Base-by-base conservation (phyloP, 2,888 invertebrate species). In the Parnassius mnemosyne region DNA sequence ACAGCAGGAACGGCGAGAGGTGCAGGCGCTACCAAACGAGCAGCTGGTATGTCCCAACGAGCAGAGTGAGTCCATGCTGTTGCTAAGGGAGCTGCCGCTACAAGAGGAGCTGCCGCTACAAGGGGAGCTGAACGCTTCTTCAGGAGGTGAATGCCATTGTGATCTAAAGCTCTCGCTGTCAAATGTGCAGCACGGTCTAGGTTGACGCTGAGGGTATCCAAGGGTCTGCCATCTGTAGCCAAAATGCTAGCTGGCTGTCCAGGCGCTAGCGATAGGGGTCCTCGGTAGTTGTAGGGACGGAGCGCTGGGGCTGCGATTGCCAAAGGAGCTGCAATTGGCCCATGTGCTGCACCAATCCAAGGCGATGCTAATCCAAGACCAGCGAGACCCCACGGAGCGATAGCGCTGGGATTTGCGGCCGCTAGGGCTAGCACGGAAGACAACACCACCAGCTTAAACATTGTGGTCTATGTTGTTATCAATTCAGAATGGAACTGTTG, bases 381-480 rank as follows among this genome's bases (percentile, higher is more conserved):
- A 16, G 65, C 67, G 3, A 67, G 69, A 10, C 74, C 75, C 52
- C 69, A 65, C 11, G 70, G 73, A 43, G 69, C 69, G 43, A 84
- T 60, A 42, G 76, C 83, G 60, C 85, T 83, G 54, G 89, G 88
- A 61, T 78, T 84, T 70, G 94, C 93, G 59, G 89, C 90, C 72
- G 87, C 93, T 67, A 94, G 75, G 77, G 93, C 93, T 75, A 94
- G 77, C 68, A 94, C 85, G 79, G 92, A 93, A 78, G 92, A 93
- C 92, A 94, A 93, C 87, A 93, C 93, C 92, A 93, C 92, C 92
- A 92, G 81, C 85, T 89, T 92, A 76, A 85, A 88, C 92, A 92
- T 92, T 87, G 85, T 92, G 89, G 87, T 89, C 89, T 92, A 89
- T 87, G 86, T 86, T 88, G 89, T 75, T 84, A 79, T 79, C 76